phyloP scores from a whole-genome alignment of 2,888 invertebrate species.

The Prosapia bicincta region DNA sequence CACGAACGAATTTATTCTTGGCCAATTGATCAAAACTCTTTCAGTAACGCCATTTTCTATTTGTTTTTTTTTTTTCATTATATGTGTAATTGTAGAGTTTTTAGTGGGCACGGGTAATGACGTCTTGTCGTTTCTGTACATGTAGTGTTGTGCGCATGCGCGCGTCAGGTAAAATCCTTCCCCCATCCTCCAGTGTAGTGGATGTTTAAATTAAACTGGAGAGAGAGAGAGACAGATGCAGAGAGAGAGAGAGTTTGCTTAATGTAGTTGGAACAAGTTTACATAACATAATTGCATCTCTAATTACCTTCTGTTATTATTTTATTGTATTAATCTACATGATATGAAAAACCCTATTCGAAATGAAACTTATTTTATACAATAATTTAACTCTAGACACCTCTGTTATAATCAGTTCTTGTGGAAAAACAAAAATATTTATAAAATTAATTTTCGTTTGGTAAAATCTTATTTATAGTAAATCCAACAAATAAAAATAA shows the following conservation, averaged over 20 bases:
- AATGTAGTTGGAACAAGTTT: not conserved
- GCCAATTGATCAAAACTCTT: not conserved
- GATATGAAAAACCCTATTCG: too few species aligned
- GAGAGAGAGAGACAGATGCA: too few species aligned
- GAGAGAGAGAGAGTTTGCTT: not conserved
- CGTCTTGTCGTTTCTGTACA: not conserved
- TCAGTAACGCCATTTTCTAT: not conserved
- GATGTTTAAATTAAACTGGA: not conserved
- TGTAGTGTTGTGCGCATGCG: not conserved
- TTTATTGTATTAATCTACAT: too few species aligned
- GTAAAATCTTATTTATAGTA: too few species aligned
- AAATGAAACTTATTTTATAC: too few species aligned
- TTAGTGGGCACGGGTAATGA: not conserved
- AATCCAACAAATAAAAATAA: too few species aligned
- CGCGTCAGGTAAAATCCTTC: not conserved
- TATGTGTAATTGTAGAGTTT: not conserved
- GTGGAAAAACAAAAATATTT: too few species aligned
- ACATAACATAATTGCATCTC: not conserved
- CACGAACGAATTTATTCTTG: not conserved
- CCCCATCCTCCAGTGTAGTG: not conserved
- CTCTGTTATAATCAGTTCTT: too few species aligned
- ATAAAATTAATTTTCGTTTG: too few species aligned
- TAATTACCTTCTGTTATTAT: not conserved
- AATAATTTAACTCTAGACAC: too few species aligned
- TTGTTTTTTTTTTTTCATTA: slow-evolving; percentile 2